Conservation (phyloP, 1,140 invertebrate genomes). For the Acyrthosiphon pisum region DNA sequence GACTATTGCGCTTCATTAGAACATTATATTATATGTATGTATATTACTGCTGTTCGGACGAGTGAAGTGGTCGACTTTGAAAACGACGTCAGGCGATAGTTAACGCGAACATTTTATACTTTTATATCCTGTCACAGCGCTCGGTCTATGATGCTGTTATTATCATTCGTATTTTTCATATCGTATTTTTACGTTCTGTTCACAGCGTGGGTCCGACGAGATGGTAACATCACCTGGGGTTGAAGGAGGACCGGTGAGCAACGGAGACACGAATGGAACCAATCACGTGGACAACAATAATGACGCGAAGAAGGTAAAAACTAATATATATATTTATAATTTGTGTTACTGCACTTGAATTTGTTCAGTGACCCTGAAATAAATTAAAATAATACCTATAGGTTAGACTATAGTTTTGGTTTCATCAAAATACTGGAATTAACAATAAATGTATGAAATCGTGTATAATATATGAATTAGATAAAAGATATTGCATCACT, state of each 20-base stretch:
- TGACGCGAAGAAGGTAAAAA: constrained; percentile 90
- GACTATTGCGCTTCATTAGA: constrained; percentile 44
- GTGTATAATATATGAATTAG: not conserved
- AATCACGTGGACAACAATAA: constrained; percentile 91
- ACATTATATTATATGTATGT: not conserved
- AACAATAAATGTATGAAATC: not conserved
- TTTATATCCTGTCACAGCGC: not conserved
- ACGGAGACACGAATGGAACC: constrained; percentile 83
- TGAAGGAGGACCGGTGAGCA: constrained; percentile 88
- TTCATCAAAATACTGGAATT: not conserved
- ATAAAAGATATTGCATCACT: not conserved
- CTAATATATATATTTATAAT: not conserved
- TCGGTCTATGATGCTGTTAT: not conserved
- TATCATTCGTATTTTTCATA: not conserved
- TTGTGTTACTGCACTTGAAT: not conserved
- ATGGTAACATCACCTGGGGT: constrained; percentile 76
- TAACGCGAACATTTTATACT: not conserved
- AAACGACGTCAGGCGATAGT: not conserved
- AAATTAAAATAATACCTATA: not conserved
- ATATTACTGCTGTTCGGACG: not conserved
- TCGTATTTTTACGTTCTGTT: constrained; percentile 65
- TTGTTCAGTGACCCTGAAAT: not conserved
- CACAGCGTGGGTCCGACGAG: constrained; percentile 94
- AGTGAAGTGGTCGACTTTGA: not conserved
- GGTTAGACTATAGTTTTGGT: too few species aligned